Conservation (phyloP, 2,113 vertebrate species). For the Hypocryptadius cinnamomeus region DNA sequence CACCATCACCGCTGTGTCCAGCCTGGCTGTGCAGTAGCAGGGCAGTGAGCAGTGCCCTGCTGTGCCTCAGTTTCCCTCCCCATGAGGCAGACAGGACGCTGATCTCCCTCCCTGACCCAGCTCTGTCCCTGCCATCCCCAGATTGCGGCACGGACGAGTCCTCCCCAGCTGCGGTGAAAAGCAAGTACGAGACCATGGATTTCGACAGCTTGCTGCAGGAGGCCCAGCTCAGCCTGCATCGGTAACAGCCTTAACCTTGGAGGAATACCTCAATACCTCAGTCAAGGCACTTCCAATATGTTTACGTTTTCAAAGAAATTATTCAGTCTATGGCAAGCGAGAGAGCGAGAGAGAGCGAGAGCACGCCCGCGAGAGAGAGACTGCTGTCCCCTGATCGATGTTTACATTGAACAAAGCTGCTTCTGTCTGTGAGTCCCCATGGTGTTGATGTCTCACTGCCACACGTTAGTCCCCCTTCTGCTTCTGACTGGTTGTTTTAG, state of each 20-base stretch:
- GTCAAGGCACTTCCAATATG: conserved; percentile 94
- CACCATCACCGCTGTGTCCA: accelerated
- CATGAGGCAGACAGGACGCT: accelerated
- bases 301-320: conserved; percentile 98
- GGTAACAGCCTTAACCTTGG: conserved; percentile 87
- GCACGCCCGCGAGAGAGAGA: conserved; percentile 64
- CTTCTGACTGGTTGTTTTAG: conserved; percentile 79
- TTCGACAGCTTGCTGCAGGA: conserved; percentile 98
- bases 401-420: conserved; percentile 92
- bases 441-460: conserved; percentile 79
- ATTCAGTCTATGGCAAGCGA: conserved; percentile 71
- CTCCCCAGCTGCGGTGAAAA: conserved; percentile 83
- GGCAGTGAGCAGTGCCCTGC: not conserved
- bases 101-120: not conserved
- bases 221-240: conserved; percentile 95
- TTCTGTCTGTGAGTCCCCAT: conserved; percentile 88
- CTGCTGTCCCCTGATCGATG: conserved; percentile 81
- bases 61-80: not conserved
- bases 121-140: conserved; percentile 27
- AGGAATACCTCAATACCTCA: conserved; percentile 90
- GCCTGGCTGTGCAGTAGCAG: not conserved
- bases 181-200: conserved; percentile 98
- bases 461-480: conserved; percentile 62
- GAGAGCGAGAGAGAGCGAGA: conserved; percentile 62
- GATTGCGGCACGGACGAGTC: conserved; percentile 81